Percentiles rank a stretch among this genome's conserved stretches.
Conservation (phyloP, 2,888 invertebrate species). For the Lymantria monacha region DNA sequence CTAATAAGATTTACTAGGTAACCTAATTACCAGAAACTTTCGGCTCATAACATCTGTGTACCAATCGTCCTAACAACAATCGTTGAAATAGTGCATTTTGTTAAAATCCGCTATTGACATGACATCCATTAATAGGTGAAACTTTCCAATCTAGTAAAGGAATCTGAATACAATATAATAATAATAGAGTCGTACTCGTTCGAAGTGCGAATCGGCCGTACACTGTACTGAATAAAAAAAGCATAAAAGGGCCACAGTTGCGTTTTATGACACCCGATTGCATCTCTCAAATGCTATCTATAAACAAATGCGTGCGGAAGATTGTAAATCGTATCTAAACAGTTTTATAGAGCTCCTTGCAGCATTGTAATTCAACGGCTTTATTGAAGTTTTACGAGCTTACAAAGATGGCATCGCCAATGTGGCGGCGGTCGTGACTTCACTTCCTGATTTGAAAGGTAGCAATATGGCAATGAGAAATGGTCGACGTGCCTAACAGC, state of each 20-base stretch:
- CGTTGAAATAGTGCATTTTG: too few relatives aligned
- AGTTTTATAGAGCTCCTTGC: constrained; percentile 52
- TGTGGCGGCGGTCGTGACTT: constrained; percentile 62
- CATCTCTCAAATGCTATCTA: constrained; percentile 23
- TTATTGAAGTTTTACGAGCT: constrained; percentile 76
- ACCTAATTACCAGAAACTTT: too few relatives aligned
- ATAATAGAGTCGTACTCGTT: too few relatives aligned
- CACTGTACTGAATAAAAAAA: not conserved
- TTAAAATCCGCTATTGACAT: not conserved
- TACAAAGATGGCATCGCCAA: constrained; percentile 73
- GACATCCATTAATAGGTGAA: too few relatives aligned
- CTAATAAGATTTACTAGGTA: too few relatives aligned
- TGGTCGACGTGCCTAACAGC: constrained; percentile 39
- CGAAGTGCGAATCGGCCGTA: not conserved
- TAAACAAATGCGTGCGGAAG: constrained; percentile 39
- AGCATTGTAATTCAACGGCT: constrained; percentile 74
- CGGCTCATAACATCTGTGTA: too few relatives aligned
- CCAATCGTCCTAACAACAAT: too few relatives aligned
- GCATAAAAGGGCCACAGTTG: not conserved
- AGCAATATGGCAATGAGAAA: constrained; percentile 58
- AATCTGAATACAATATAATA: too few relatives aligned
- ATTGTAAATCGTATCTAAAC: constrained; percentile 63
- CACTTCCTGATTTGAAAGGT: constrained; percentile 67
- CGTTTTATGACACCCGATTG: constrained; percentile 14
- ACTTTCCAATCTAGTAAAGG: too few relatives aligned